Evolutionary conservation across 2,888 invertebrate species (phyloP), one percentile per base, ranked within the genome.

Genomic region (Pseudeuparius sepicola): DNA sequence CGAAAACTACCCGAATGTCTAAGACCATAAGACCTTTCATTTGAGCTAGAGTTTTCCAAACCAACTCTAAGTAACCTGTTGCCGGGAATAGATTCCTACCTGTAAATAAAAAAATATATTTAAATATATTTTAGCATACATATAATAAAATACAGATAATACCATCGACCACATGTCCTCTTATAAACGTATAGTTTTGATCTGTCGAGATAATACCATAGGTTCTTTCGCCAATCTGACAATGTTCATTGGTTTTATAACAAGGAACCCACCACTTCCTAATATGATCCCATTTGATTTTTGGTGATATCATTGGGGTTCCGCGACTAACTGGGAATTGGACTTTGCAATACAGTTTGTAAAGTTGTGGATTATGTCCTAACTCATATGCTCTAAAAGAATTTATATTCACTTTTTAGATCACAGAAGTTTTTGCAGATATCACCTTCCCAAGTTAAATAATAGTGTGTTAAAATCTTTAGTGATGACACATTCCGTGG

Each of bases 271-370:
- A 67, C 80, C 83, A 84, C 40, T 80, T 75, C 40, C 77, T 75
- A 11, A 72, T 69, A 51, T 94, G 92, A 47, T 93, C 84, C 92
- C 93, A 94, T 43, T 74, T 74, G n/a, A 94, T 73, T 2, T 83
- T 64, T 3, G 88, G 80, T 0, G 86, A 73, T n/a, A 56, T 52
- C 53, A 53, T 54, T 14, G 48, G 48, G n/a, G 56, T 56, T 4
- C 52, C 54, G 26, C 80, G 71, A 0, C 88, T 81, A 1, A 94
- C 93, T 0, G 94, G 94, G 60, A 75, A 88, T 24, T 71, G 53
- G 0, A 88, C 66, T 14, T 67, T 59, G 0, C 88, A 83, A 60
- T 88, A 92, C 24, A 96, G 65, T 36, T 77, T 74, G 1, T 80
- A 70, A 3, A 90, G 59, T 40, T 79, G 71, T 2, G 86, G 74